phyloP scores from a whole-genome alignment of 1,140 invertebrate species.

The Eurosta solidaginis region DNA sequence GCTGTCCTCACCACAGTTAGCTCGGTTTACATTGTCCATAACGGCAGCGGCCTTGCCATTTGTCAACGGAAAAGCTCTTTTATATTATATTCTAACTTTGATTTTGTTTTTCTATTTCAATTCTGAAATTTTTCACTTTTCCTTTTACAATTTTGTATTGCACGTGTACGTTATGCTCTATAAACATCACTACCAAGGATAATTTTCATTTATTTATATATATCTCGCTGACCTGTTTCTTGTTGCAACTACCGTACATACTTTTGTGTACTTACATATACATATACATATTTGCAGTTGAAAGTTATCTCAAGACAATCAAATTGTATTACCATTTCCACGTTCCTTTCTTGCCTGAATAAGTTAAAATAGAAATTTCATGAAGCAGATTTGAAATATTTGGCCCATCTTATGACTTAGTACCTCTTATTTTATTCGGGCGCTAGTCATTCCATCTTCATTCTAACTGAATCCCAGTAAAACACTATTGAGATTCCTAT shows the following conservation, averaged over 20 bases:
- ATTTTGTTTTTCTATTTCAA: background rate
- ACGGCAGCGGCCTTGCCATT: slow-evolving; percentile 16
- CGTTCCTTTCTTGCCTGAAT: too few species aligned
- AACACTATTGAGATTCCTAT: too few species aligned
- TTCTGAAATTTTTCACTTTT: background rate
- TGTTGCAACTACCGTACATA: background rate
- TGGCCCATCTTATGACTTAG: too few species aligned
- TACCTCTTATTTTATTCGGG: too few species aligned
- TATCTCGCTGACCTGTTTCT: slow-evolving; percentile 9
- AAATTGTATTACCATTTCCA: too few species aligned
- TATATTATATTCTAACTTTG: background rate
- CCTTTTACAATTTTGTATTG: background rate
- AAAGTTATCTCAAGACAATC: too few species aligned
- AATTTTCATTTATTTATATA: background rate
- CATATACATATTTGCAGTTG: too few species aligned
- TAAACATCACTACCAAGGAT: background rate
- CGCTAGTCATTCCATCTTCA: too few species aligned
- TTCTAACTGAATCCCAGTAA: too few species aligned
- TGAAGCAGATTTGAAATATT: too few species aligned
- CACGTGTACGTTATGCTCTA: slow-evolving; percentile 14
- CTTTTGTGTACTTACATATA: too few species aligned
- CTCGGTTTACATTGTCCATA: background rate
- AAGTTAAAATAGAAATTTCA: too few species aligned
- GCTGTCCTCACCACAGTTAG: slow-evolving; percentile 5
- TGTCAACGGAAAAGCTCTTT: slow-evolving; percentile 15